Conservation (phyloP, 2,113 vertebrate species). For the Tragulus kanchil region DNA sequence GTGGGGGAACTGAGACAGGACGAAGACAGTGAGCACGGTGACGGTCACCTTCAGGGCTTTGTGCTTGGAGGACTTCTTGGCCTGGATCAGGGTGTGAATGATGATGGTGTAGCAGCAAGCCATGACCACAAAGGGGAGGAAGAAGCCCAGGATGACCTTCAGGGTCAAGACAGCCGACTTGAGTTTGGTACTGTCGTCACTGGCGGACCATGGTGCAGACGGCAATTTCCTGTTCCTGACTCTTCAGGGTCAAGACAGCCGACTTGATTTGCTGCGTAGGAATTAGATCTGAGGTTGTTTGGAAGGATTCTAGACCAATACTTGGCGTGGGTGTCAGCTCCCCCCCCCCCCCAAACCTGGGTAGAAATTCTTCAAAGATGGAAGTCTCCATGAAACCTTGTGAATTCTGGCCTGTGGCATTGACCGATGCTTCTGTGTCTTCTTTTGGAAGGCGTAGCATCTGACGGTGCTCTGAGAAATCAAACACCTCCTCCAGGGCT, state of each 20-base stretch:
- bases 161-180: constrained; percentile 89
- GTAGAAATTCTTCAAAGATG: neutral
- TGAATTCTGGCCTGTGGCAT: neutral
- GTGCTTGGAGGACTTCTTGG: constrained; percentile 93
- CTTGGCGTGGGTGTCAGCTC: neutral
- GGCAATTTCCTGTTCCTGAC: accelerated
- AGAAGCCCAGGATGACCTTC: constrained; percentile 93
- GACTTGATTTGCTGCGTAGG: too few relatives aligned
- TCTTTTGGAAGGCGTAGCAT: neutral
- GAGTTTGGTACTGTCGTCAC: constrained; percentile 67
- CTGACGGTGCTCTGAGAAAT: neutral
- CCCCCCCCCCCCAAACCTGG: neutral
- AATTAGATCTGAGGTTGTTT: neutral
- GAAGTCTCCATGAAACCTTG: neutral
- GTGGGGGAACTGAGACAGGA: constrained; percentile 93
- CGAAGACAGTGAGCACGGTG: constrained; percentile 90
- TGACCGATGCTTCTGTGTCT: neutral
- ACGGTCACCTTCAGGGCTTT: constrained; percentile 93
- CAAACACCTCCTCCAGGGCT: neutral
- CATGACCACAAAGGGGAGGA: constrained; percentile 92
- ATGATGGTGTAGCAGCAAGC: constrained; percentile 92
- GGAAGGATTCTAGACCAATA: neutral
- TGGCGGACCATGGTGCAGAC: constrained; percentile 86
- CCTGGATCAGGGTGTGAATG: constrained; percentile 91
- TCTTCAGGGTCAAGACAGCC: too few relatives aligned